phyloP scores from a whole-genome alignment of 2,113 vertebrate genomes.

The Campylomormyrus numenius region DNA sequence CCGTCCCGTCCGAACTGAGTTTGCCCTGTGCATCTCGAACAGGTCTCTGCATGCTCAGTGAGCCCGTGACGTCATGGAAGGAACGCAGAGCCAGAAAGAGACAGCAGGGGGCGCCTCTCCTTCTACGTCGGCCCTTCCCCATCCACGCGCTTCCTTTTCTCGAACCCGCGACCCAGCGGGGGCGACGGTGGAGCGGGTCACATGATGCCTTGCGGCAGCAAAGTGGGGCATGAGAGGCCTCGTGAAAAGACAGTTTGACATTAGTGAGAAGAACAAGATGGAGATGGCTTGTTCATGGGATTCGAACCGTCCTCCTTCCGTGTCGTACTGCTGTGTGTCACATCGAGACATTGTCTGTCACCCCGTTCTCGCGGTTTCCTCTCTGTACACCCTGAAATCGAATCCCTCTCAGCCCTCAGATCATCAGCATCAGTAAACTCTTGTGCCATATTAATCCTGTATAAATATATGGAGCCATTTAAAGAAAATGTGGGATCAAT shows the following conservation, averaged over 20 bases:
- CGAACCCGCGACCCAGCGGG: slow-evolving; percentile 56
- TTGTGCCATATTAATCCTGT: slow-evolving; percentile 63
- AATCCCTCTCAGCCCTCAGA: slow-evolving; percentile 62
- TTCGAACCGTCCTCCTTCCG: slow-evolving; percentile 62
- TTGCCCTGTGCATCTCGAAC: not conserved
- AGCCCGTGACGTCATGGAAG: not conserved
- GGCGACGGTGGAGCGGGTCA: slow-evolving; percentile 68
- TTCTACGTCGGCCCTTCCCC: not conserved
- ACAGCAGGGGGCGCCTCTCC: not conserved
- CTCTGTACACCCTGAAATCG: slow-evolving; percentile 72
- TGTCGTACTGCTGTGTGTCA: slow-evolving; percentile 74
- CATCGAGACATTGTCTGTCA: slow-evolving; percentile 74
- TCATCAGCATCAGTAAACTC: slow-evolving; percentile 72
- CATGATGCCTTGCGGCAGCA: slow-evolving; percentile 62
- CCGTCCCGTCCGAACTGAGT: slow-evolving; percentile 33
- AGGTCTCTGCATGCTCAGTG: slow-evolving; percentile 31
- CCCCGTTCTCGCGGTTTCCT: slow-evolving; percentile 73
- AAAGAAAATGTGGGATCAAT: slow-evolving; percentile 38
- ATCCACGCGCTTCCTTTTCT: not conserved
- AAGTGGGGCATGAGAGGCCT: slow-evolving; percentile 49
- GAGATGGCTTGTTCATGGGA: slow-evolving; percentile 81
- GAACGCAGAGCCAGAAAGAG: not conserved
- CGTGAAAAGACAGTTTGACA: slow-evolving; percentile 47
- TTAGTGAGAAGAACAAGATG: slow-evolving; percentile 66
- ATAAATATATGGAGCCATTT: slow-evolving; percentile 27